Base-by-base conservation (phyloP, 92 coral and sea anemone genomes). In the Micromussa lordhowensis region DNA sequence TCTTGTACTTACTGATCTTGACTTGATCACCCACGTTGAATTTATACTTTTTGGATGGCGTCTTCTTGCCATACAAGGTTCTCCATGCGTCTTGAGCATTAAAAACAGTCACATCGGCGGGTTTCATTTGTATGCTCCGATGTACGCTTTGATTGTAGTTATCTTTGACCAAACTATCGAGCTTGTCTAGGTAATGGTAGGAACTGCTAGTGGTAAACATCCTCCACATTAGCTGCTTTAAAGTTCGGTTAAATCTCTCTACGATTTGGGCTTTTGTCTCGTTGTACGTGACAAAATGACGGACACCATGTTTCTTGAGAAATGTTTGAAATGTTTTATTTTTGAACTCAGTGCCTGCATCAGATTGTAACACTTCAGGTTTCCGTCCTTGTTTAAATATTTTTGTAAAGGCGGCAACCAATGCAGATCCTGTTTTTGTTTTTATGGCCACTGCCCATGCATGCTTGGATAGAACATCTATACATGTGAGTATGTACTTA, bases 91-190 rank as follows among this genome's bases (percentile, higher is more conserved):
- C 54, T 2, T 61, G 66, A 16, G 80, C 85, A 85, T 90, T 79
- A 35, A 40, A 21, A 11, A 49, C 77, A 22, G 22, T 83, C 30
- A 82, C 88, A 75, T 70, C 57, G 0, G 84, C 83, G 6, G 89
- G 92, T 68, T 89, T 75, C 75, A 78, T 89, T 58, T 83, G 76
- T 4, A 89, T 75, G 63, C 71, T 84, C 17, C 69, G 89, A 61
- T 89, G 92, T 15, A 89, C 82, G 28, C 83, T 89, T 40, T 83
- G 92, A 83, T 89, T 89, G 78, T 83, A 89, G 31, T 82, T 82
- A 22, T 68, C 38, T 38, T 82, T 82, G 38, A 71, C 80, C 34
- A 84, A 51, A 32, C 32, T 18, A 53, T 73, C 69, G 21, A 84
- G 71, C 17, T 59, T 84, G 72, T 84, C 78, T 70, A 83, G 21